Evolutionary conservation across 2,888 invertebrate genomes (phyloP).

Genomic region (Leptinotarsa rubiginosa): DNA sequence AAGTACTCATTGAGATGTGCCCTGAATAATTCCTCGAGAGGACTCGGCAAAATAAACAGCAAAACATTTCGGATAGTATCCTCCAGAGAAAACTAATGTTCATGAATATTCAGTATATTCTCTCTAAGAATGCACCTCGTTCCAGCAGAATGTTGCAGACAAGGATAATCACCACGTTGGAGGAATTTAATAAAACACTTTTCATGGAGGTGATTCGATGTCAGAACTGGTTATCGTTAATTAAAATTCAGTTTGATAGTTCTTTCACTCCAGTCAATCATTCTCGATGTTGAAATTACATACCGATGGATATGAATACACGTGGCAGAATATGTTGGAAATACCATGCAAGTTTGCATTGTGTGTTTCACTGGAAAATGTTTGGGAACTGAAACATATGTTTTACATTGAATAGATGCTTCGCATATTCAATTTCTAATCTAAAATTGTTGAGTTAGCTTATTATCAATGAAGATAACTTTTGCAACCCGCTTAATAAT

Average conservation of each 20-base stretch:
- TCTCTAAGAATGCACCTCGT: constrained; percentile 5
- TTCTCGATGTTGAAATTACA: too few relatives aligned
- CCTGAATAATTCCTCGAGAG: neutral
- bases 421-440: too few relatives aligned
- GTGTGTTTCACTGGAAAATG: too few relatives aligned
- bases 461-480: too few relatives aligned
- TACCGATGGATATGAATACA: too few relatives aligned
- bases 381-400: too few relatives aligned
- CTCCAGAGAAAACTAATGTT: neutral
- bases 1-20: neutral
- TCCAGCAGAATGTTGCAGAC: neutral
- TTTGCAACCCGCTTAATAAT: too few relatives aligned
- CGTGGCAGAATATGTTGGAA: too few relatives aligned
- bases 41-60: neutral
- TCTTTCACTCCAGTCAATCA: too few relatives aligned
- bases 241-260: neutral
- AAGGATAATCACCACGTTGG: constrained; percentile 3
- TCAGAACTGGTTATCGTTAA: neutral
- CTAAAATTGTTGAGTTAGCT: too few relatives aligned
- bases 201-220: neutral
- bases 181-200: constrained; percentile 3
- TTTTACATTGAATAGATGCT: too few relatives aligned
- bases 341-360: too few relatives aligned
- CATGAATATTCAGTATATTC: constrained; percentile 14
- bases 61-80: constrained; percentile 2